Percentiles rank a stretch among this genome's conserved stretches.
Evolutionary conservation across 2,797 vertebrate species (phyloP).

Genomic region (Emys orbicularis): DNA sequence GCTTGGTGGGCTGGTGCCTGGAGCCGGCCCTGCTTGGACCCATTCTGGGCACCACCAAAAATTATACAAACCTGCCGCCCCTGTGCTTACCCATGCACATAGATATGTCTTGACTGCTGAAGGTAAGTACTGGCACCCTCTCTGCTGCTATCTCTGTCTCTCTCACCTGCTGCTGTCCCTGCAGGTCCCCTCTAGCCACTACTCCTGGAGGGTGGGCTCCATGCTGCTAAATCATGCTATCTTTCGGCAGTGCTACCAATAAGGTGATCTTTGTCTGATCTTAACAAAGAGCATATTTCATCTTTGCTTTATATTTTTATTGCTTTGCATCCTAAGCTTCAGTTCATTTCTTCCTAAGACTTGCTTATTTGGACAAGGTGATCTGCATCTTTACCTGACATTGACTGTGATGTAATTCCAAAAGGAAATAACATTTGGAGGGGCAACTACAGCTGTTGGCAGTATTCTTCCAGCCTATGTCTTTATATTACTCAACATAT

Average conservation of each 20-base stretch:
- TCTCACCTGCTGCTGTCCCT: not conserved
- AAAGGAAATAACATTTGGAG: not conserved
- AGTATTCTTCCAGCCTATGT: not conserved
- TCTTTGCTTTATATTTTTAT: not conserved
- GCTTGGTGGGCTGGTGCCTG: too few relatives aligned
- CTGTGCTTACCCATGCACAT: not conserved
- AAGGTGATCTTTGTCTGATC: not conserved
- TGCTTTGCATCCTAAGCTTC: not conserved
- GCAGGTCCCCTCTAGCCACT: not conserved
- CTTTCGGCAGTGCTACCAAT: not conserved
- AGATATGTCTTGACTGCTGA: not conserved
- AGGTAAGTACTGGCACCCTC: not conserved
- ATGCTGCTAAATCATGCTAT: not conserved
- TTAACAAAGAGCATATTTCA: not conserved
- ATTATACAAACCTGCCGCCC: too few relatives aligned
- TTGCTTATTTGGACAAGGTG: not conserved
- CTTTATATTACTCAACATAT: not conserved
- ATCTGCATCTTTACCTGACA: not conserved
- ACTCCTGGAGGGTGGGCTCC: not conserved
- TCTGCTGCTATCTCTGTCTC: not conserved
- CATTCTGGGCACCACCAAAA: too few relatives aligned
- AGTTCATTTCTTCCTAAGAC: accelerated
- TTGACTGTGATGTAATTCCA: not conserved
- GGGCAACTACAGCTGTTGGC: not conserved
- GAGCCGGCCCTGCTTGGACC: too few relatives aligned